phyloP scores from a whole-genome alignment of 2,113 vertebrate species.

The Cinclus mexicanus region DNA sequence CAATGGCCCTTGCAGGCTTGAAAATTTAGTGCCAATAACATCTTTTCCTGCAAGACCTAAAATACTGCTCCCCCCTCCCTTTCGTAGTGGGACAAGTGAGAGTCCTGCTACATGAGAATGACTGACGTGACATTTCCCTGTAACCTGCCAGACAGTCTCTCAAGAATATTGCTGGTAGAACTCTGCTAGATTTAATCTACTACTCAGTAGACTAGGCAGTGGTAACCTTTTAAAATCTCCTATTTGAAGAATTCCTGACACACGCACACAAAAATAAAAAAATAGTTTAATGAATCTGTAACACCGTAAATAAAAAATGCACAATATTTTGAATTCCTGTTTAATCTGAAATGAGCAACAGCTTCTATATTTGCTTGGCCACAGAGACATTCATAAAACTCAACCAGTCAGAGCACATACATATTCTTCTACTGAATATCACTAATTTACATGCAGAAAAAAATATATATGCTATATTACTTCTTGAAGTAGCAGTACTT shows the following conservation, averaged over 20 bases:
- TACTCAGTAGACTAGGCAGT: neutral
- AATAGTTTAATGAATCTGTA: too few species aligned
- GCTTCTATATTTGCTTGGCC: neutral
- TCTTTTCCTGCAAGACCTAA: neutral
- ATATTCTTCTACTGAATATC: neutral
- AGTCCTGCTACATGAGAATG: neutral
- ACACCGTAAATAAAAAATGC: neutral
- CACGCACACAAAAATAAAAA: too few species aligned
- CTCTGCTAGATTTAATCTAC: neutral
- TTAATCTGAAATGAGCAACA: neutral
- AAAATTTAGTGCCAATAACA: neutral
- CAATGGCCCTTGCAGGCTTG: neutral
- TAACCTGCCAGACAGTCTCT: neutral
- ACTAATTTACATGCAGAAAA: neutral
- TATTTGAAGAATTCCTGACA: neutral
- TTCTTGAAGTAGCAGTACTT: neutral
- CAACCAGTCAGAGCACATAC: neutral
- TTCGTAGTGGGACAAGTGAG: accelerated
- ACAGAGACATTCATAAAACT: neutral
- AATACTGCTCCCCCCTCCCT: neutral
- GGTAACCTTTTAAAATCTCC: neutral
- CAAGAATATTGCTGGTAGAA: neutral
- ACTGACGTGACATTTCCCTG: neutral
- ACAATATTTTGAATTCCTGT: neutral
- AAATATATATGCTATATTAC: neutral